Percentiles rank a stretch among this genome's conserved stretches.
Conservation (phyloP, 1,140 invertebrate genomes). For the Drosophila lacertosa region DNA sequence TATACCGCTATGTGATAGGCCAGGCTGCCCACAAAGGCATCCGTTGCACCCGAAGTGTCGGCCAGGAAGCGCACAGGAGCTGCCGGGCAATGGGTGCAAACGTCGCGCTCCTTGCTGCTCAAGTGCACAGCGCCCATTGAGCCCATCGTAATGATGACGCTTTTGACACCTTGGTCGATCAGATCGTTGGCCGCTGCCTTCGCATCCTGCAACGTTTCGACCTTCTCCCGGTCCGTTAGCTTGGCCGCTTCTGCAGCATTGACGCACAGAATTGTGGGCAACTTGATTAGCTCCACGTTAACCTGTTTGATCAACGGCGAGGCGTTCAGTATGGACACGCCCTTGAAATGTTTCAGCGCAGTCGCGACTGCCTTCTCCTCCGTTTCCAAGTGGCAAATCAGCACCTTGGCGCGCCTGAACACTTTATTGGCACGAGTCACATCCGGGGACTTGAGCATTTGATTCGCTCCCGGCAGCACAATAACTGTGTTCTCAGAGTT, state of each 20-base stretch:
- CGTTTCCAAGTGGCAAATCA: conserved; percentile 95
- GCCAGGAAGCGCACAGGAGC: conserved; percentile 87
- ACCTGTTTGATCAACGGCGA: conserved; percentile 89
- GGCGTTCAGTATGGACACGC: conserved; percentile 92
- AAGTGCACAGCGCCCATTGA: conserved; percentile 89
- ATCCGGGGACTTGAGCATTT: conserved; percentile 87
- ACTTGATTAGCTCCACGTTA: conserved; percentile 86
- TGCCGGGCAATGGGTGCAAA: conserved; percentile 85
- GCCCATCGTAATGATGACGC: conserved; percentile 93
- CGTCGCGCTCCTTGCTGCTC: conserved; percentile 84
- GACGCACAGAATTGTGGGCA: conserved; percentile 93
- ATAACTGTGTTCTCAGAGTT: conserved; percentile 95
- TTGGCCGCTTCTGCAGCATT: conserved; percentile 94
- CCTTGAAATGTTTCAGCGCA: conserved; percentile 91
- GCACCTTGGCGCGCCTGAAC: conserved; percentile 47
- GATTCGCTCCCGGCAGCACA: conserved; percentile 94
- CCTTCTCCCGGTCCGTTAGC: conserved; percentile 86
- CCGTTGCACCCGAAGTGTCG: conserved; percentile 95
- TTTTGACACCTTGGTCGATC: conserved; percentile 88
- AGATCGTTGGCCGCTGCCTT: conserved; percentile 87
- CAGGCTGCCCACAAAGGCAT: conserved; percentile 95
- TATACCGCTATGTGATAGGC: conserved; percentile 90
- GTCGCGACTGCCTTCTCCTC: conserved; percentile 88
- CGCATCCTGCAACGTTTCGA: conserved; percentile 84
- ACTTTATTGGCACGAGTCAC: conserved; percentile 79